These are phyloP conservation scores for Periparus ater DNA, from an alignment of 2,797 vertebrate species.

Conservation along the genomic window DNA sequence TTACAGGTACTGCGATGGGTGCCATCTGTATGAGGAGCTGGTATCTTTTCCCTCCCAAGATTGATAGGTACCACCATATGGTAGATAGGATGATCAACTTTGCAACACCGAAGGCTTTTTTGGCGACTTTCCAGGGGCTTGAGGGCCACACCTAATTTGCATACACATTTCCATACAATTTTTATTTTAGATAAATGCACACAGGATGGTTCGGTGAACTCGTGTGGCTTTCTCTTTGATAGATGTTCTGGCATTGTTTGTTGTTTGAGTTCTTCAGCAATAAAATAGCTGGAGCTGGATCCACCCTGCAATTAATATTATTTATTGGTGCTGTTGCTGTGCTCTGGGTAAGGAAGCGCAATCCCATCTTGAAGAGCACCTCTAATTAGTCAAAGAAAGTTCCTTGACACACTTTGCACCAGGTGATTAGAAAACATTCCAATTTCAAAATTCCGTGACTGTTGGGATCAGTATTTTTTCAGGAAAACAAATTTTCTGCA, in stretches of 20 bases:
- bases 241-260: background rate
- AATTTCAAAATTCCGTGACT: background rate
- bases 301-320: slow-evolving; percentile 14
- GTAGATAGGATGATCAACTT: slow-evolving; percentile 49
- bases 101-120: slow-evolving; percentile 35
- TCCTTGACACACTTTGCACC: background rate
- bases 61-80: slow-evolving; percentile 54
- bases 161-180: slow-evolving; percentile 50
- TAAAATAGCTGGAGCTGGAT: background rate
- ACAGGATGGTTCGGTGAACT: background rate
- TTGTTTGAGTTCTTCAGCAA: background rate
- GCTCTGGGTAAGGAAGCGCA: background rate
- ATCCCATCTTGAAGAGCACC: background rate
- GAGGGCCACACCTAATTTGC: slow-evolving; percentile 54
- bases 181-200: slow-evolving; percentile 41
- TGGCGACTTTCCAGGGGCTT: slow-evolving; percentile 45
- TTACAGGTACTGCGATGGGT: background rate
- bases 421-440: background rate
- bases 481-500: background rate
- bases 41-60: background rate
- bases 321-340: background rate
- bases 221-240: background rate
- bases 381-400: slow-evolving; percentile 10
- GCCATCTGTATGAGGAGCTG: slow-evolving; percentile 34
- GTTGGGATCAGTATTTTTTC: fast-evolving